These are phyloP conservation scores for Drosophila siamana DNA, from an alignment of 2,888 invertebrate genomes.

Conservation along the genomic window DNA sequence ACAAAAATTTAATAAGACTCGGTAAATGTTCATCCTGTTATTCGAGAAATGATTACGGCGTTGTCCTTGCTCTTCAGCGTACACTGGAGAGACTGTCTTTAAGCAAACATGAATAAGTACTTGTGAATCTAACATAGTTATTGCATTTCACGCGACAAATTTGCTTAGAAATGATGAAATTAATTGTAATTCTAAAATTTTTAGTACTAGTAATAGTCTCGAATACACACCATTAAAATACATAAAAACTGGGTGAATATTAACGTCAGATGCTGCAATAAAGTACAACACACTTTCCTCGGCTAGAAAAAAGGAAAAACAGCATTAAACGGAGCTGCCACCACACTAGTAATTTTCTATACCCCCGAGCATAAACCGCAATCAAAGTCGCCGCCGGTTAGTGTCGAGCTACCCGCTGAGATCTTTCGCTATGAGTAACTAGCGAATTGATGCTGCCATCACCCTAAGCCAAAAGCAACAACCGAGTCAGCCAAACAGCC, in stretches of 20 bases:
- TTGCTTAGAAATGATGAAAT: too few species aligned
- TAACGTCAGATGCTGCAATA: too few species aligned
- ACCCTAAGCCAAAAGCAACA: conserved; percentile 10
- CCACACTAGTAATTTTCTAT: conserved; percentile 34
- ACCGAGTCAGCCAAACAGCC: too few species aligned
- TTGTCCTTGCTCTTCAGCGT: conserved; percentile 24
- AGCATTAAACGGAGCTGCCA: conserved; percentile 21
- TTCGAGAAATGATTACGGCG: conserved; percentile 14
- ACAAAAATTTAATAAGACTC: conserved; percentile 76
- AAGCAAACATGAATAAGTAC: too few species aligned
- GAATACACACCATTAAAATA: too few species aligned
- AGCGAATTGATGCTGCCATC: conserved; percentile 12
- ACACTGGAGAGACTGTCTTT: too few species aligned
- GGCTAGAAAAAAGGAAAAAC: conserved; percentile 2
- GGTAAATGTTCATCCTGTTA: conserved; percentile 16
- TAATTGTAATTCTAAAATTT: too few species aligned
- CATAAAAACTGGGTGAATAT: too few species aligned
- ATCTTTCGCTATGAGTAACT: conserved; percentile 2
- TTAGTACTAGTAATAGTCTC: too few species aligned
- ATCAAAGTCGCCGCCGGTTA: conserved; percentile 51
- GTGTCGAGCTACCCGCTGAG: conserved; percentile 45
- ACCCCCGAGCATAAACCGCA: conserved; percentile 39
- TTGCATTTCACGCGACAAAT: too few species aligned
- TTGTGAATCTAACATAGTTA: too few species aligned
- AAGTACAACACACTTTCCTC: too few species aligned